These are phyloP conservation scores for Charaxes varanes DNA, from an alignment of 1,140 invertebrate genomes.

Conservation along the genomic window DNA sequence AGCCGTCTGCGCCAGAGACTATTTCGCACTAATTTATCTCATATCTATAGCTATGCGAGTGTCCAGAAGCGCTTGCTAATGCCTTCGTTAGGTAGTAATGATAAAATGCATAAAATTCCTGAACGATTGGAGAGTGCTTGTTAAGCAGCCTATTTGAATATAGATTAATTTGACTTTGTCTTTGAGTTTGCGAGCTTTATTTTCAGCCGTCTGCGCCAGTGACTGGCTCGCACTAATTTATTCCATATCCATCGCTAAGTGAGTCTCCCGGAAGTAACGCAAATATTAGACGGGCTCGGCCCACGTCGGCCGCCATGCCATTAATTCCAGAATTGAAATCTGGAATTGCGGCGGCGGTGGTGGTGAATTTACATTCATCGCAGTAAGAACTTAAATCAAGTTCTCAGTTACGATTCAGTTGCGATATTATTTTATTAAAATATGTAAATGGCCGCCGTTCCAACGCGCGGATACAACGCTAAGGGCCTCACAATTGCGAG, in stretches of 20 bases:
- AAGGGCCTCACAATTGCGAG: conserved; percentile 53
- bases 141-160: too few species aligned
- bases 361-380: conserved; percentile 73
- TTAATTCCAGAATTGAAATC: conserved; percentile 74
- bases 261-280: conserved; percentile 66
- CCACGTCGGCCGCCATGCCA: conserved; percentile 63
- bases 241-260: conserved; percentile 65
- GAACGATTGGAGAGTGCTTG: too few species aligned
- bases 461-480: conserved; percentile 53
- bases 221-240: conserved; percentile 52
- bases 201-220: conserved; percentile 9
- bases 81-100: too few species aligned
- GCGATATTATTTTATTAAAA: conserved; percentile 74
- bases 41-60: conserved; percentile 62
- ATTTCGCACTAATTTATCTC: conserved; percentile 67
- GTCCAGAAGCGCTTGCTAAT: too few species aligned
- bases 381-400: conserved; percentile 74
- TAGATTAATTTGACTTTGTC: too few species aligned
- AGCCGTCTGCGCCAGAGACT: too few species aligned
- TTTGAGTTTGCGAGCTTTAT: too few species aligned
- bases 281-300: conserved; percentile 68
- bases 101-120: too few species aligned
- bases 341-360: conserved; percentile 65
- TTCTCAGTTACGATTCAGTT: conserved; percentile 73
- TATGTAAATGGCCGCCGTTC: conserved; percentile 70